Evolutionary conservation across 2,113 vertebrate genomes (phyloP).

Genomic region (Delphinus delphis): DNA sequence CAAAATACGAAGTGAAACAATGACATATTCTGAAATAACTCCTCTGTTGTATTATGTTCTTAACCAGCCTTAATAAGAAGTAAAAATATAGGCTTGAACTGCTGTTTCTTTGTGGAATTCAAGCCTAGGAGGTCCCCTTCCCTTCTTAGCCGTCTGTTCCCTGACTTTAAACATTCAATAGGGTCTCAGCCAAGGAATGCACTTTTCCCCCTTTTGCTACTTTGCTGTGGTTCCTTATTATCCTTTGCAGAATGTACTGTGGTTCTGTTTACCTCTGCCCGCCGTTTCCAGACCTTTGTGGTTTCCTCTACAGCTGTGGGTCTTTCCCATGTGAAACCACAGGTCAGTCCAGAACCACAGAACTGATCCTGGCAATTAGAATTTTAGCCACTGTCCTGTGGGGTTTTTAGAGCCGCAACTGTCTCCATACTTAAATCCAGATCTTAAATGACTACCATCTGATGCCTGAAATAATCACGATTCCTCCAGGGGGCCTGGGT

Average conservation of each 20-base stretch:
- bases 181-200: not conserved
- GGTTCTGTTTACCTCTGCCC: slow-evolving; percentile 52
- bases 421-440: not conserved
- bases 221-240: slow-evolving; percentile 42
- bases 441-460: slow-evolving; percentile 29
- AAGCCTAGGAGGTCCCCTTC: not conserved
- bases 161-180: slow-evolving; percentile 40
- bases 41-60: not conserved
- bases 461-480: not conserved
- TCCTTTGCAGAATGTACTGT: not conserved
- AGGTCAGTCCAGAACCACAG: slow-evolving; percentile 64
- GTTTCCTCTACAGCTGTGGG: slow-evolving; percentile 62
- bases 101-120: slow-evolving; percentile 21
- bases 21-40: not conserved
- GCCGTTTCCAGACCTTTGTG: slow-evolving; percentile 27
- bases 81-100: not conserved
- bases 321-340: slow-evolving; percentile 65
- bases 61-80: not conserved
- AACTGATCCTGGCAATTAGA: slow-evolving; percentile 40
- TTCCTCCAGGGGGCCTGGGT: not conserved
- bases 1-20: slow-evolving; percentile 14
- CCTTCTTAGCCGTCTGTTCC: not conserved
- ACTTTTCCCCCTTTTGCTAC: not conserved
- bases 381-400: slow-evolving; percentile 35
- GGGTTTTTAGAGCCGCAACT: slow-evolving; percentile 8